These are phyloP conservation scores for Halichondria panicea DNA, from an alignment of 37 sponge, comb jelly and placozoan genomes.

Conservation along the genomic window DNA sequence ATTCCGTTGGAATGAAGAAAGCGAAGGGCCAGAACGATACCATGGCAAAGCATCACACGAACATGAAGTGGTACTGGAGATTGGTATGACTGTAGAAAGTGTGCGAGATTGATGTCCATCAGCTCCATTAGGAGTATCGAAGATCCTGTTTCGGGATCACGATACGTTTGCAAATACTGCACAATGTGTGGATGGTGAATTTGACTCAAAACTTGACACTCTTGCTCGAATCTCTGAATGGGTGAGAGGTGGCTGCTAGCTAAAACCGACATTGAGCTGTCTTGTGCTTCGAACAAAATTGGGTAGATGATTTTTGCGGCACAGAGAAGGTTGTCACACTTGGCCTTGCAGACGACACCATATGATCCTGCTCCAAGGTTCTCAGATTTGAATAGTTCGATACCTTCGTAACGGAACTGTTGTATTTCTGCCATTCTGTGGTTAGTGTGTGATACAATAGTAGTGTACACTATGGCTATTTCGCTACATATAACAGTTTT, in stretches of 20 bases:
- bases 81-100: not conserved
- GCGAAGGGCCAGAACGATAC: slow-evolving; percentile 14
- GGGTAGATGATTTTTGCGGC: too few species aligned
- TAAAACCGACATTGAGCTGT: too few species aligned
- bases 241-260: too few species aligned
- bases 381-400: too few species aligned
- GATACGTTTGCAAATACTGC: not conserved
- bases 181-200: slow-evolving; percentile 11
- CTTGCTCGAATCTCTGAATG: slow-evolving; percentile 14
- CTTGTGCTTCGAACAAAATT: too few species aligned
- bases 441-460: too few species aligned
- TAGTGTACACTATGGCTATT: too few species aligned
- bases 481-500: too few species aligned
- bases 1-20: slow-evolving; percentile 24
- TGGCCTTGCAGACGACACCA: too few species aligned
- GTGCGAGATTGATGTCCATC: slow-evolving; percentile 20
- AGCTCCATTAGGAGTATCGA: slow-evolving; percentile 32
- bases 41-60: slow-evolving; percentile 20
- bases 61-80: not conserved
- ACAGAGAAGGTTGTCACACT: too few species aligned
- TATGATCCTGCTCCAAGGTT: too few species aligned
- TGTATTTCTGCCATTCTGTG: too few species aligned
- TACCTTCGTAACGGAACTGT: not conserved
- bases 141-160: not conserved
- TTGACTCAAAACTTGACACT: not conserved